Base-by-base conservation (phyloP, 2,888 invertebrate genomes). In the Nesidiocoris tenuis region DNA sequence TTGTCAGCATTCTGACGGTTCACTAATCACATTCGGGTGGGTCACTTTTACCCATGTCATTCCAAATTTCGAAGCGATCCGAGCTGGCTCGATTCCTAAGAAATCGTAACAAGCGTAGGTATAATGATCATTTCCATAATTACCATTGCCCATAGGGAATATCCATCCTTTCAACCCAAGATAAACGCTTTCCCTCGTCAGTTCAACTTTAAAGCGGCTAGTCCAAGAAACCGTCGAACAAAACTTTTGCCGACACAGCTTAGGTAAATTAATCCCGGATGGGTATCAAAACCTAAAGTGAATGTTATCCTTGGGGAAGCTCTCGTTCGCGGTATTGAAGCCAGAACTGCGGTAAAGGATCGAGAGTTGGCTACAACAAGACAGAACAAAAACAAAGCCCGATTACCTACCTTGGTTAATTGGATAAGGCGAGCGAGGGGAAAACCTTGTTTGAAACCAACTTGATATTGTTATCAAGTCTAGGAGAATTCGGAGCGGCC, bases 391-490 rank as follows among this genome's bases (percentile, higher is more conserved):
- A 70, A 70, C 70, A 70, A 70, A 70, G 59, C 59, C 70, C 70
- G 70, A 70, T 70, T 70, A 70, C 70, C 59, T 70, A 70, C 70
- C 70, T 39, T 59, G 70, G 70, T 70, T 70, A 70, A 70, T 70
- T 70, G 70, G 70, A 70, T 57, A 70, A 70, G 70, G 61, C 59
- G 67, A 56, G 23, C 3, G 72, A 61, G 63, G 54, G 25, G 63
- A 39, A 61, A 54, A 18, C 61, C 72, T 72, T 63, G 72, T 72
- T 72, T 72, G 57, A 72, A n/a, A 72, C 72, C 72, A 61, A 72
- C 72, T 72, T 72, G 61, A 72, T 72, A 39, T 39, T 39, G 39
- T 39, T 39, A 12, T n/a, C n/a, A 12, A 39, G 39, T 3, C 39
- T 39, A 12, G 39, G 39, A 39, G 39, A 39, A 7, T 39, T 39